A percentile compares a stretch with the other conserved stretches of the same genome.
Evolutionary conservation across 2,113 vertebrate genomes (phyloP).

Genomic region (Caracal caracal): DNA sequence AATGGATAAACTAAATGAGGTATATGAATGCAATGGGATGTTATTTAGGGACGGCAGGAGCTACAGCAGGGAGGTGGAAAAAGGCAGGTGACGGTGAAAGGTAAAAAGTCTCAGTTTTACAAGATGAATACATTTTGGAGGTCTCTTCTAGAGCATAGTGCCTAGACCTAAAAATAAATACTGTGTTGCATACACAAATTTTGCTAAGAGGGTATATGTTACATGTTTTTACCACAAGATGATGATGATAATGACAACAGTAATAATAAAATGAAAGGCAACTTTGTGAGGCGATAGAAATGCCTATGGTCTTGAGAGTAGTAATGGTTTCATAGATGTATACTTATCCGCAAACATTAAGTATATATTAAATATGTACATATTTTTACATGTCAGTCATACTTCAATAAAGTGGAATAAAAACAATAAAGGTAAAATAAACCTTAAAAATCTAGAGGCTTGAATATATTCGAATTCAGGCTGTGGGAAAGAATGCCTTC

Average conservation of each 20-base stretch:
- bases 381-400: neutral
- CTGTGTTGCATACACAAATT: neutral
- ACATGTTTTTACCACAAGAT: neutral
- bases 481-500: neutral
- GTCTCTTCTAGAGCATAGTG: neutral
- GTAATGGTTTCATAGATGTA: neutral
- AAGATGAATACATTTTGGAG: neutral
- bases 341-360: neutral
- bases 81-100: neutral
- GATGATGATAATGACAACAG: neutral
- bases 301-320: neutral
- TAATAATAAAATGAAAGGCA: neutral
- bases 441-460: neutral
- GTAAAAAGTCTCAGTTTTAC: neutral
- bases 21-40: neutral
- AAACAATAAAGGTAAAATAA: neutral
- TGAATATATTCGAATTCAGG: neutral
- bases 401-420: neutral
- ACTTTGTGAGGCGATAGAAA: neutral
- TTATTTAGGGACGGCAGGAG: neutral
- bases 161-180: neutral
- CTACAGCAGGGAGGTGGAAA: neutral
- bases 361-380: neutral
- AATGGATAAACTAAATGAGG: neutral
- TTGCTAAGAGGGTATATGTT: neutral